Base-by-base conservation (phyloP, 1,140 invertebrate species). In the Marisa cornuarietis region DNA sequence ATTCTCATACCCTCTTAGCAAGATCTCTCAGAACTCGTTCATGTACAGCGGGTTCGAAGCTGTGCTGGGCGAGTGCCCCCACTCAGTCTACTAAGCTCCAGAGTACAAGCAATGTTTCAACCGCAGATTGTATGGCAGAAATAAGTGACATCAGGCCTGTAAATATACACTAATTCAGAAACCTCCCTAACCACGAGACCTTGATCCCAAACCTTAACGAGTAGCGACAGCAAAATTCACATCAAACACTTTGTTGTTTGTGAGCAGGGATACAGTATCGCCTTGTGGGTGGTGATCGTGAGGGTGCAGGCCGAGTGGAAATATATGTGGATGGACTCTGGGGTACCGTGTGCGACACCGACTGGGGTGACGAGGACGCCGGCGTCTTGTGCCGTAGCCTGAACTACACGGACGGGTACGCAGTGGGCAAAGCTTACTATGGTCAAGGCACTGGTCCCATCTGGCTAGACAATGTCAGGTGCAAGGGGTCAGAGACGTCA, bases 281-380 rank as follows among this genome's bases (percentile, higher is more conserved):
- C 13, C 58, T 83, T 16, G 71, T 31, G 31, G 5, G 24, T 11
- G 76, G 71, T 63, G 69, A 76, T 6, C n/a, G 49, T 7, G 58
- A 31, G 42, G 11, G 13, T 42, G 66, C 76, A 68, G 95, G 95
- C 22, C 91, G 94, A 78, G 87, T 96, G 14, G 95, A 96, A 92
- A 93, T 96, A 3, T 94, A 93, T 90, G 91, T 90, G 11, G 83
- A 83, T 71, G 83, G 84, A 22, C 71, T 79, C 26, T 89, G 88
- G 87, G 90, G 90, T 0, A 90, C 88, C 14, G 81, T 91, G 4
- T 89, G 88, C 81, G 84, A 85, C 79, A 79, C 83, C 42, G 83
- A 80, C 51, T 89, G 87, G 87, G 85, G 87, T 26, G 79, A 84
- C 71, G 81, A 68, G 18, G 88, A 88, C 52, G 86, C 88, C 8